Base-by-base conservation (phyloP, 2,888 invertebrate species). In the Crepidodera aurea region DNA sequence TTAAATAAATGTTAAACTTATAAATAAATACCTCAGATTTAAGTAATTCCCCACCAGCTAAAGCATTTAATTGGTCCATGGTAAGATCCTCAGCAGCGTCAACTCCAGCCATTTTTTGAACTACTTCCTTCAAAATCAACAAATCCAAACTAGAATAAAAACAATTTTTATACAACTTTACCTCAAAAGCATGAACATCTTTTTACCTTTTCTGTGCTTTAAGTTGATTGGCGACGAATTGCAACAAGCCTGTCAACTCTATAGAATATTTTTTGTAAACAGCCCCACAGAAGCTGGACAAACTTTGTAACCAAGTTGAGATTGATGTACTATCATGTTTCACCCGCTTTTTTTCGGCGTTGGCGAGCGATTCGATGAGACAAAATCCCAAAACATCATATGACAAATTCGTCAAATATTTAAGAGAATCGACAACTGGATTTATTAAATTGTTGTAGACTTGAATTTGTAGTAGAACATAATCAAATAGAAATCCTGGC, bases 41-140 rank as follows among this genome's bases (percentile, higher is more conserved):
- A 1, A 99, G 84, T 50, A 97, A 82, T 82, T 99, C 98, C 0
- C 99, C 99, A 6, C 99, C 99, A 56, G 94, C 91, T 90, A 98
- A 93, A 0, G 98, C 98, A 77, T 96, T 95, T 56, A 99, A 82
- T 78, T 99, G 98, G 75, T 98, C 98, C 16, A 91, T 86, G 0
- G 98, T 99, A 86, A 98, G 91, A 82, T 97, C 97, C 79, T 97
- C 96, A 0, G 92, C 92, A 0, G 97, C 92, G 82, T 99, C 99
- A 57, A 99, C 95, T 1, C 99, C 99, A 0, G 97, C 95, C 98
- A 99, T 99, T 84, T 98, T 98, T 82, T 97, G 96, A 40, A 99
- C 94, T 69, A 99, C 93, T 83, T 99, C 98, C 79, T 98, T 94
- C 57, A 99, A 83, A 69, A 99, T 92, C 25, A 98, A 83, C 72